Evolutionary conservation across 2,888 invertebrate species (phyloP), one percentile per base, ranked within the genome.

Genomic region (Gerosis bhagava): DNA sequence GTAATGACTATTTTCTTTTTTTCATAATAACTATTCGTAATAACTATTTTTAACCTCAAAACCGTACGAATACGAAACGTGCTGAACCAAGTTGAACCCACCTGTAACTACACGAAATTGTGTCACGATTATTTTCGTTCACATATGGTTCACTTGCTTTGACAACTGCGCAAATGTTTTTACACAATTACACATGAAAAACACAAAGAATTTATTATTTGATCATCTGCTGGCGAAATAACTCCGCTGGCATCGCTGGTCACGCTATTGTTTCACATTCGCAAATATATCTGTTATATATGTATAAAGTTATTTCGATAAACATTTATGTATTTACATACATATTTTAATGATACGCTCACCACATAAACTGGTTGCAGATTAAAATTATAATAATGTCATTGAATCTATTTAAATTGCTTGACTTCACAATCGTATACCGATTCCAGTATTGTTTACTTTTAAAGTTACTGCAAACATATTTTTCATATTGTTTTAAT

Each of bases 61-160:
- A 8, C 11, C 12, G 3, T 21, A 16, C 36, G 31, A 17, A 21
- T 16, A 13, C n/a, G 29, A 26, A 43, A 15, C 22, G 7, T 12
- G 11, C 11, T 44, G 29, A 44, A 36, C 36, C 10, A 11, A 21
- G 16, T 44, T 44, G 36, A 36, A 29, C 28, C 22, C 21, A 28
- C 21, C 21, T 13, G 36, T 29, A 10, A 44, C 35, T 21, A 44
- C 16, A n/a, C n/a, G 11, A 36, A 44, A 28, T 35, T 36, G 36
- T 44, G 44, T 51, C 52, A 53, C 48, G 65, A 65, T 65, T 79
- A 79, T 74, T 73, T 70, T 77, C 76, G 63, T 64, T 41, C 54
- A 39, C 63, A 8, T 11, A 10, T 29, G 12, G 15, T 17, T 16
- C n/a, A 31, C 12, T 66, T 70, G 66, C 73, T 2, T 65, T 57